Conservation (phyloP, 2,797 vertebrate species). For the Crocidura indochinensis region DNA sequence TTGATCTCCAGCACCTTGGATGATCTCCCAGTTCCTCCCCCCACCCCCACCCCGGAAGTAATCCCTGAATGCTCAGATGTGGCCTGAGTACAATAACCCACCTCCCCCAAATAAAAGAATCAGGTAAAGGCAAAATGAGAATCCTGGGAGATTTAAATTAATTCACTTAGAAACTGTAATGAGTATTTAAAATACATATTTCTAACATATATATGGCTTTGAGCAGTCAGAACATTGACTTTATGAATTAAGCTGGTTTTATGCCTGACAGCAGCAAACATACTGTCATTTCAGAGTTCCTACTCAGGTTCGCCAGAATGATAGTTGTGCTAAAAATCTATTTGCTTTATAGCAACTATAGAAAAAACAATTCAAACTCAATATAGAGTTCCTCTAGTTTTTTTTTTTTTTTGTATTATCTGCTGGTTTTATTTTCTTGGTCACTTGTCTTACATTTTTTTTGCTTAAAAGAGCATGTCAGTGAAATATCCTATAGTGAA, state of each 20-base stretch:
- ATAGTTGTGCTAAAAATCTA: background rate
- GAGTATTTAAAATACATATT: constrained; percentile 59
- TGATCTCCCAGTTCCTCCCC: too few species aligned
- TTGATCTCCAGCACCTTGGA: too few species aligned
- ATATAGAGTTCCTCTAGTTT: constrained; percentile 57
- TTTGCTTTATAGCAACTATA: constrained; percentile 57
- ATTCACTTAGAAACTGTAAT: constrained; percentile 35
- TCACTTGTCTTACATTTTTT: constrained; percentile 67
- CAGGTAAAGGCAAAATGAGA: constrained; percentile 58
- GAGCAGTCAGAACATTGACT: constrained; percentile 41
- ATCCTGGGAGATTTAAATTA: constrained; percentile 49
- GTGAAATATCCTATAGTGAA: constrained; percentile 63
- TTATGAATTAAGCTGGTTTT: constrained; percentile 44
- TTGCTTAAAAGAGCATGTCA: constrained; percentile 61
- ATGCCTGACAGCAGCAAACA: constrained; percentile 40
- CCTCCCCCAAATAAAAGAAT: constrained; percentile 69
- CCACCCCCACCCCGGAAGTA: too few species aligned
- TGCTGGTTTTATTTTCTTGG: constrained; percentile 66
- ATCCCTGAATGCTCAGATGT: too few species aligned
- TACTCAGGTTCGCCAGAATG: constrained; percentile 40
- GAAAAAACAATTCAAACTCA: constrained; percentile 69
- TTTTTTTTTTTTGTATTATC: constrained; percentile 50
- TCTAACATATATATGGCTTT: background rate
- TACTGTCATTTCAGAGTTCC: constrained; percentile 26
- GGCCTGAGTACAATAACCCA: too few species aligned